phyloP scores from a whole-genome alignment of 2,888 invertebrate genomes.

The Tipula confusa region DNA sequence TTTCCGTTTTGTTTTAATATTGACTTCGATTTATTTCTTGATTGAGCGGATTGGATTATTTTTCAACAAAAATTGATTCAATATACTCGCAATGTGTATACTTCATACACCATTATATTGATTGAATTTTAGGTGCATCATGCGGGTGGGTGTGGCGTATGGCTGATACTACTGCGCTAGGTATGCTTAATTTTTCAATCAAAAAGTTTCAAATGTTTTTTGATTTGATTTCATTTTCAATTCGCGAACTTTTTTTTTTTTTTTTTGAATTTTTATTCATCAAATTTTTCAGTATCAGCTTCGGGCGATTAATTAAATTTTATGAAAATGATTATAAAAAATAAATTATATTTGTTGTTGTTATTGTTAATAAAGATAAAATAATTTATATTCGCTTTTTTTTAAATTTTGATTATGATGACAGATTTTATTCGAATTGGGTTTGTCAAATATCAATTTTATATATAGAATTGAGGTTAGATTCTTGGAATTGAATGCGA shows the following conservation, averaged over 20 bases:
- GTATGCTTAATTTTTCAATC: neutral
- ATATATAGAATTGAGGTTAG: neutral
- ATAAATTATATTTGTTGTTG: neutral
- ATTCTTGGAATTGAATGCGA: neutral
- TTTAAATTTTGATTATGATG: neutral
- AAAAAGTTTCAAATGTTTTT: neutral
- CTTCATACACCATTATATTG: no score
- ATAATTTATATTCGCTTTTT: neutral
- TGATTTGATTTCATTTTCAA: neutral
- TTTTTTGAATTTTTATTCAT: neutral
- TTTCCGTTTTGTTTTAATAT: neutral
- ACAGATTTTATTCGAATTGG: neutral
- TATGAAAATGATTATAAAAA: neutral
- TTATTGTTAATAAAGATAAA: neutral
- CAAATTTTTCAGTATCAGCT: neutral
- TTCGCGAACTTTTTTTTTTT: neutral
- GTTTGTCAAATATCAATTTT: neutral
- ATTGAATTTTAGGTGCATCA: no score
- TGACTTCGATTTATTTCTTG: neutral
- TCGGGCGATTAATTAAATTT: neutral
- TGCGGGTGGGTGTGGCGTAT: neutral
- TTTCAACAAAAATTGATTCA: no score
- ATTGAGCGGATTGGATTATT: no score
- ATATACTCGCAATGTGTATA: no score
- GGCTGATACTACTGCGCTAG: no score